phyloP scores from a whole-genome alignment of 2,113 vertebrate species.

The Carassius carassius region DNA sequence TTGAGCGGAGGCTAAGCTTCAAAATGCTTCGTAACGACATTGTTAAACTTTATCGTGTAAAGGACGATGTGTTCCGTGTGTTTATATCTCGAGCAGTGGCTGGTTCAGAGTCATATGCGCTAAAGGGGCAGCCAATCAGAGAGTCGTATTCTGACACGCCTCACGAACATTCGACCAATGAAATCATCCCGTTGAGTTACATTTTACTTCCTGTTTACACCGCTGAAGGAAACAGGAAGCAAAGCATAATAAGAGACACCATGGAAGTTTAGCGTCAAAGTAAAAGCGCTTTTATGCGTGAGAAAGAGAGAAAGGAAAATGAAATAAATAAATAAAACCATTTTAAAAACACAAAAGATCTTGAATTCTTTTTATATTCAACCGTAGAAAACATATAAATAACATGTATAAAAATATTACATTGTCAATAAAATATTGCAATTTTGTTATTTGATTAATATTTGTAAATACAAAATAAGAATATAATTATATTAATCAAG shows the following conservation, averaged over 20 bases:
- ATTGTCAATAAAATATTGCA: too few relatives aligned
- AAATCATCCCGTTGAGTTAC: too few relatives aligned
- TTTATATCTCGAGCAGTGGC: background rate
- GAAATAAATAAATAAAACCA: too few relatives aligned
- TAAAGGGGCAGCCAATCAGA: slow-evolving; percentile 24
- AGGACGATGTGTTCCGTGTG: background rate
- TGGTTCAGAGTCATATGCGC: background rate
- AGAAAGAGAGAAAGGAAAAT: background rate
- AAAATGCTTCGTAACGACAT: slow-evolving; percentile 65
- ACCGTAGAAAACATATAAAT: too few relatives aligned
- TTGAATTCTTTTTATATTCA: too few relatives aligned
- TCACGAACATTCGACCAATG: slow-evolving; percentile 12
- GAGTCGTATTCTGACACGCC: slow-evolving; percentile 11
- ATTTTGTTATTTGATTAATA: too few relatives aligned
- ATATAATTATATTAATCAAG: too few relatives aligned
- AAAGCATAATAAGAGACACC: background rate
- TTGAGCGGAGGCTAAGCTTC: slow-evolving; percentile 18
- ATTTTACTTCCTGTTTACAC: slow-evolving; percentile 38
- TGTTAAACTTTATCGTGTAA: background rate
- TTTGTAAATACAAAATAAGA: too few relatives aligned
- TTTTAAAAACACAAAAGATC: too few relatives aligned
- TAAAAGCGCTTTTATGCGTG: background rate
- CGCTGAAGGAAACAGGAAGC: background rate
- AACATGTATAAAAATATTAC: too few relatives aligned
- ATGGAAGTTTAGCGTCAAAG: background rate